Evolutionary conservation across 2,888 invertebrate genomes (phyloP), one percentile per base, ranked within the genome.

Genomic region (Podotricha telesiphe): DNA sequence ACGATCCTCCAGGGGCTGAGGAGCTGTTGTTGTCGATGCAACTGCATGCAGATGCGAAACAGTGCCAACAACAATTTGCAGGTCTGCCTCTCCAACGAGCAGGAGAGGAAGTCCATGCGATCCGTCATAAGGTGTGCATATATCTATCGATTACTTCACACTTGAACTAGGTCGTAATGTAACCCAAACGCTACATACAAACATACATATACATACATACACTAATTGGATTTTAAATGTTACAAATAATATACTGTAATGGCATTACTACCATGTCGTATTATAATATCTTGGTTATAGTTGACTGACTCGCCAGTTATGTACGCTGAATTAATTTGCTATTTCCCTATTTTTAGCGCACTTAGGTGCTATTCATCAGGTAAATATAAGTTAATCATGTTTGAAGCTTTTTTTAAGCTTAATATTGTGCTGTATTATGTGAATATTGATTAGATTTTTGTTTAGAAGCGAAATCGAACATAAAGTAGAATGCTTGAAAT

Each of bases 41-140:
- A 80, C 77, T 93, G 93, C 80, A 78, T 86, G 72, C 77, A 82
- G 50, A 83, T 81, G 69, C 84, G 86, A 78, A 80, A 79, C 80
- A 82, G 85, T 76, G 80, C 82, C 84, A 88, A 89, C 85, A 89
- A 89, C 85, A 90, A 90, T 87, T 91, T 93, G 84, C 93, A 93
- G 89, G 92, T 93, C 89, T 93, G 91, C 91, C 91, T 91, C 87
- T 84, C 90, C 84, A 86, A 87, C 78, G 86, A 87, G 79, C 87
- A 89, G 82, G 88, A 91, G 84, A 93, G 91, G 87, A 94, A 94
- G 82, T 92, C 94, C 73, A 93, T 95, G 92, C 93, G 94, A 74
- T 95, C 95, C 47, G 95, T 95, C 72, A 94, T 95, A 86, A 95
- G 95, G 95, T 95, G 94, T 86, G 88, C 84, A 67, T 70, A 73